A percentile compares a stretch with the other conserved stretches of the same genome.
Conservation (phyloP, 2,888 invertebrate genomes). For the Marronus borbonicus region DNA sequence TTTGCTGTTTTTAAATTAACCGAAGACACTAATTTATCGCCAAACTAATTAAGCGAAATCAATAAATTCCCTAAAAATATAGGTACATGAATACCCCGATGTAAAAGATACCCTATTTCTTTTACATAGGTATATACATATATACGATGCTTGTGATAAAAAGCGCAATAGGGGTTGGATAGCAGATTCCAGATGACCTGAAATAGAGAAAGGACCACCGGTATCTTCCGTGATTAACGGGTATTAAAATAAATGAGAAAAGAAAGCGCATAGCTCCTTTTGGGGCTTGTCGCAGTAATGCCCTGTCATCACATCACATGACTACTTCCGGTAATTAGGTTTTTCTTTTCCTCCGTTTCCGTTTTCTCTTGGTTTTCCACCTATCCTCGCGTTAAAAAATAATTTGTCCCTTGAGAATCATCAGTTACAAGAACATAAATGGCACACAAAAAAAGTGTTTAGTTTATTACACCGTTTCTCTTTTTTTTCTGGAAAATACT, state of each 20-base stretch:
- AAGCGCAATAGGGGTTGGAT: slow-evolving; percentile 27
- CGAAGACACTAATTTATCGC: neutral
- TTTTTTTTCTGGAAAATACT: neutral
- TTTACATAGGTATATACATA: neutral
- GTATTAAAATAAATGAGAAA: slow-evolving; percentile 60
- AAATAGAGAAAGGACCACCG: slow-evolving; percentile 46
- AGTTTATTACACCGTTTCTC: neutral
- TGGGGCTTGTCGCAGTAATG: slow-evolving; percentile 68
- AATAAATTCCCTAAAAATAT: slow-evolving; percentile 7
- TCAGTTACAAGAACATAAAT: slow-evolving; percentile 8
- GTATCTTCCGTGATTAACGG: slow-evolving; percentile 55
- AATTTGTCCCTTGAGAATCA: slow-evolving; percentile 39
- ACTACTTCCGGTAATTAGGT: slow-evolving; percentile 70
- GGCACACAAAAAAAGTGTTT: slow-evolving; percentile 26
- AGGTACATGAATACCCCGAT: neutral
- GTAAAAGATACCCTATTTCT: neutral
- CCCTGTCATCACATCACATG: slow-evolving; percentile 69
- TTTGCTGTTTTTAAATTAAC: neutral
- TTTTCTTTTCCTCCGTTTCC: slow-evolving; percentile 62
- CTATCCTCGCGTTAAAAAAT: slow-evolving; percentile 37
- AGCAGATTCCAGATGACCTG: slow-evolving; percentile 43
- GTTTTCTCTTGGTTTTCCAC: slow-evolving; percentile 60
- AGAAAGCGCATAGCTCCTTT: slow-evolving; percentile 58
- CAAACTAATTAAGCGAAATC: slow-evolving; percentile 6
- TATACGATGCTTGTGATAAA: slow-evolving; percentile 2